A percentile compares a stretch with the other conserved stretches of the same genome.
These are phyloP conservation scores for Lateolabrax maculatus DNA, from an alignment of 2,797 vertebrate genomes.

Conservation along the genomic window DNA sequence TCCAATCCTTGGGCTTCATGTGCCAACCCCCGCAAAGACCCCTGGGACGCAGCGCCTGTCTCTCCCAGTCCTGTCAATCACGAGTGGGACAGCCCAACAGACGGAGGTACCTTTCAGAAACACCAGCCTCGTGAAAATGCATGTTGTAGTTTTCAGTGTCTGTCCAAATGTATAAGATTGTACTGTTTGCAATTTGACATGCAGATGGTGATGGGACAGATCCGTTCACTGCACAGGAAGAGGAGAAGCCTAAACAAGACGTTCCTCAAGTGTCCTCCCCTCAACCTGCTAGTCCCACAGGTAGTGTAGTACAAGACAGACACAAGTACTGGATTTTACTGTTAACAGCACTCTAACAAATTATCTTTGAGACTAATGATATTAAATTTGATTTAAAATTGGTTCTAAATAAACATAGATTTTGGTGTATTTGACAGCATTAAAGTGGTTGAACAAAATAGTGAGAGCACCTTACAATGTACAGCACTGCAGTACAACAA, in stretches of 20 bases:
- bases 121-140: background rate
- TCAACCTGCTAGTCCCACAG: slow-evolving; percentile 78
- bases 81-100: slow-evolving; percentile 76
- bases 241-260: slow-evolving; percentile 62
- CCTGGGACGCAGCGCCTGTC: slow-evolving; percentile 73
- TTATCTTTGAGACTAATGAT: background rate
- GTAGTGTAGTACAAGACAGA: slow-evolving; percentile 55
- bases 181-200: background rate
- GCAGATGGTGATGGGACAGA: slow-evolving; percentile 69
- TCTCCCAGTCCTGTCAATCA: slow-evolving; percentile 70
- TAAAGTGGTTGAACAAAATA: background rate
- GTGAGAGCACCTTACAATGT: background rate
- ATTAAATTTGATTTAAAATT: background rate
- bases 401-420: background rate
- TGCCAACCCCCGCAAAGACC: slow-evolving; percentile 65
- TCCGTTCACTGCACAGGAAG: slow-evolving; percentile 73
- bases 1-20: slow-evolving; percentile 80
- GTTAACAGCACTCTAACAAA: background rate
- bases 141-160: background rate
- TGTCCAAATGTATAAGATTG: background rate
- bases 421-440: background rate
- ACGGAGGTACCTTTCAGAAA: slow-evolving; percentile 59
- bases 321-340: background rate
- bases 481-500: background rate
- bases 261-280: slow-evolving; percentile 67